Evolutionary conservation across 2,797 vertebrate genomes (phyloP).

Genomic region (Coregonus suidteri): DNA sequence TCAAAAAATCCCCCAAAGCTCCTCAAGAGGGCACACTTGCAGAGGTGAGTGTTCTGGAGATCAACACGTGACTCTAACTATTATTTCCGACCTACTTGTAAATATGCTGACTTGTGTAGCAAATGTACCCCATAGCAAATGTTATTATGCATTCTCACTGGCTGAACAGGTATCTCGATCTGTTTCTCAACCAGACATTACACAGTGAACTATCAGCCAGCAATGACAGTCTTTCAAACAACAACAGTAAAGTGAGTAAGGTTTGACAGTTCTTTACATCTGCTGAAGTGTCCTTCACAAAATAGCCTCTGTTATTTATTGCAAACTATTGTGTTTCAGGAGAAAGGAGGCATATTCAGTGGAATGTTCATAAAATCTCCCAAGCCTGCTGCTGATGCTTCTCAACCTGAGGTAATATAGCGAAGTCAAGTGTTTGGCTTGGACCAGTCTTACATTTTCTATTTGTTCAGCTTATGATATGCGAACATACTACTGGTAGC

Average conservation of each 20-base stretch:
- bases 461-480: too few species aligned
- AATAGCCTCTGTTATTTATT: too few species aligned
- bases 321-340: constrained; percentile 39
- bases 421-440: too few species aligned
- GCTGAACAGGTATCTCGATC: neutral
- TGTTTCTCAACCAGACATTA: constrained; percentile 50
- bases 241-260: neutral
- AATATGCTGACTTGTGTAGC: neutral
- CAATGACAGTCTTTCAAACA: constrained; percentile 34
- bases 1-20: constrained; percentile 49
- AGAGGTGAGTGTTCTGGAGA: constrained; percentile 10
- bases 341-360: constrained; percentile 54
- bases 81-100: neutral
- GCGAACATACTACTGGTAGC: constrained; percentile 17
- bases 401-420: constrained; percentile 38
- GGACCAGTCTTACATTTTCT: too few species aligned
- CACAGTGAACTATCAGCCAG: constrained; percentile 1
- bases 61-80: neutral
- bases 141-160: neutral
- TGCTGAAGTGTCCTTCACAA: too few species aligned
- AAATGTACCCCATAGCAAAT: neutral
- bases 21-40: constrained; percentile 32
- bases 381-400: constrained; percentile 39
- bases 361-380: constrained; percentile 58
- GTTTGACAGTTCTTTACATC: neutral